Evolutionary conservation across 1,140 invertebrate species (phyloP), one percentile per base, ranked within the genome.

Genomic region (Papilio glaucus): DNA sequence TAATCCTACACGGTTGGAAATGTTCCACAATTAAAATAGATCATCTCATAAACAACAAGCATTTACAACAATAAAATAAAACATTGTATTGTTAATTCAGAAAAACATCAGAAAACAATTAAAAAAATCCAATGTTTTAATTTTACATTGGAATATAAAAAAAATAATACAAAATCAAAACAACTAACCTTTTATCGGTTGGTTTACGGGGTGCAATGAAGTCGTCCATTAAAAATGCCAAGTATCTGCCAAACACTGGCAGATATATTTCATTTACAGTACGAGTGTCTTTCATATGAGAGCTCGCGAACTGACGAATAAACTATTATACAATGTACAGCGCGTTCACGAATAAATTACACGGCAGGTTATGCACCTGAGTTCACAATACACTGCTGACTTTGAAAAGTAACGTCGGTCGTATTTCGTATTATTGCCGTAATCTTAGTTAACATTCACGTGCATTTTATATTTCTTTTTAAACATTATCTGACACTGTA

Each of bases 181-280:
- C 26, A 61, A 8, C 33, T 62, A n/a, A 62, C 61, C 61, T 62
- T 6, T 18, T 37, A 24, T 62, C 37, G n/a, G 29, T 18, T 37
- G 61, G 12, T 37, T 62, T 62, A 29, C 61, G 61, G 1, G 61
- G 29, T 13, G 61, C 29, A 13, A 74, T 75, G 5, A 77, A 70
- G 70, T 82, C 79, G 15, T 77, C 76, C 74, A 82, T 76, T 13
- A 84, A 21, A 61, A 77, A 82, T 15, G 73, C 49, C 4, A 83
- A n/a, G 71, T 78, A 78, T 74, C 81, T 81, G 37, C 76, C 77
- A 49, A 81, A 74, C 60, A 73, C 74, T 38, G 77, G 79, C 24
- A 84, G 45, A 67, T 75, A 72, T 69, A 83, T 75, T 74, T 79
- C 60, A 37, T 53, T 60, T 8, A 65, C 70, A 33, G 63, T 49